Evolutionary conservation across 2,888 invertebrate genomes (phyloP), one percentile per base, ranked within the genome.

Genomic region (Neoascia interrupta): DNA sequence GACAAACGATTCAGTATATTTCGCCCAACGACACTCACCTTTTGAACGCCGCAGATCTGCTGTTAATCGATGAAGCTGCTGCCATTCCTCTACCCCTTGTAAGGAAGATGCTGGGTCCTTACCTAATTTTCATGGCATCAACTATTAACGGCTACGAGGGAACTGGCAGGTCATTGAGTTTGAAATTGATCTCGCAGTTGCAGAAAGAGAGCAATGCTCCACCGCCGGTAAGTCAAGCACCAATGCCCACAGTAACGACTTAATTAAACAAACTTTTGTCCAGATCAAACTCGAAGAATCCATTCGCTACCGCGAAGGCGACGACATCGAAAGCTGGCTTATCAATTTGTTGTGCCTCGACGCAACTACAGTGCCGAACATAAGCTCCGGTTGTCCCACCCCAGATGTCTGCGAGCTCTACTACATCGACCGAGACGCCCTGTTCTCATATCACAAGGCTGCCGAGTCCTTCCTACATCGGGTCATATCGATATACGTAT

Each of bases 101-200:
- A 0, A 95, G 96, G 82, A 92, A 94, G 1, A 94, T 98, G 88
- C 90, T 96, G 64, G 95, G 95, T 0, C 97, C 98, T 0, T 98
- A 98, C 84, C 91, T 99, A 28, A 95, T 97, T 8, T 96, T 99
- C 86, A 92, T 99, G 86, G 94, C 99, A 0, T 99, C 99, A 0
- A 99, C 99, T 0, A 96, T 99, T 37, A 96, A 98, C 84, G 99
- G 99, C 0, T 99, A 99, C 87, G 99, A 99, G 90, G 99, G 99
- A 58, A 99, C 99, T 0, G 99, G 99, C 0, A 91, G 99, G 6
- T 98, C 98, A 0, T 90, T 99, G 16, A 97, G 98, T 0, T 90
- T 99, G 60, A 99, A 99, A 88, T 90, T 99, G 15, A 92, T 99
- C 60, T 94, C 97, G 53, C 96, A 99, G 86, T 90, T 99, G 58